Conservation (phyloP, 2,113 vertebrate genomes). For the Hemichromis elongatus region DNA sequence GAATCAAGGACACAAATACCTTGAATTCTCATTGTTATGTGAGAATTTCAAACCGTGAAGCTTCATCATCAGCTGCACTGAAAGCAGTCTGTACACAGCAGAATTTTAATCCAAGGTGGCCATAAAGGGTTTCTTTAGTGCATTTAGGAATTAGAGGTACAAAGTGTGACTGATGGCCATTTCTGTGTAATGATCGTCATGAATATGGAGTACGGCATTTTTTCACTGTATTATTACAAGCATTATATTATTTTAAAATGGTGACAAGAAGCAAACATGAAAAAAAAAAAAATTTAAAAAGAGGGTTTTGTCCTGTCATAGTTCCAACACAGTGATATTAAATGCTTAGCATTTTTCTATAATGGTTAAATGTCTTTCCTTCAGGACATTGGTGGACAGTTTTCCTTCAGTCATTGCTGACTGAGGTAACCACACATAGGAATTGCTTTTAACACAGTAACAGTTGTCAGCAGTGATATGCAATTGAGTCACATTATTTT, state of each 20-base stretch:
- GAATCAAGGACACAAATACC: not conserved
- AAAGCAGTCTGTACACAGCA: not conserved
- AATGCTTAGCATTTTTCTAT: not conserved
- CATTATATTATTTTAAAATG: not conserved
- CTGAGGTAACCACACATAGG: not conserved
- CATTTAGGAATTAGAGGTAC: not conserved
- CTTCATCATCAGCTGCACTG: not conserved
- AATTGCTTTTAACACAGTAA: not conserved
- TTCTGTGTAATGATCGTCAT: not conserved
- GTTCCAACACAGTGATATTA: not conserved
- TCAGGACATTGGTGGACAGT: not conserved
- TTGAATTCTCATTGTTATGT: not conserved
- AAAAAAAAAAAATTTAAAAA: constrained; percentile 30
- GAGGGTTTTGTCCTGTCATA: not conserved
- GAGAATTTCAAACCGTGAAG: not conserved
- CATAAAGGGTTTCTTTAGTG: not conserved
- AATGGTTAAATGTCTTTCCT: not conserved
- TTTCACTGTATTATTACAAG: not conserved
- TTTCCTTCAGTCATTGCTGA: not conserved
- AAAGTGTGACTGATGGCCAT: not conserved
- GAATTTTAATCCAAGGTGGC: not conserved
- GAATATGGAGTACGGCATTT: not conserved
- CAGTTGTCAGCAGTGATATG: not conserved
- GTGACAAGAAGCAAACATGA: constrained; percentile 4
- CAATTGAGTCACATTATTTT: not conserved